phyloP scores from a whole-genome alignment of 2,888 invertebrate genomes.

The Ferrisia virgata region DNA sequence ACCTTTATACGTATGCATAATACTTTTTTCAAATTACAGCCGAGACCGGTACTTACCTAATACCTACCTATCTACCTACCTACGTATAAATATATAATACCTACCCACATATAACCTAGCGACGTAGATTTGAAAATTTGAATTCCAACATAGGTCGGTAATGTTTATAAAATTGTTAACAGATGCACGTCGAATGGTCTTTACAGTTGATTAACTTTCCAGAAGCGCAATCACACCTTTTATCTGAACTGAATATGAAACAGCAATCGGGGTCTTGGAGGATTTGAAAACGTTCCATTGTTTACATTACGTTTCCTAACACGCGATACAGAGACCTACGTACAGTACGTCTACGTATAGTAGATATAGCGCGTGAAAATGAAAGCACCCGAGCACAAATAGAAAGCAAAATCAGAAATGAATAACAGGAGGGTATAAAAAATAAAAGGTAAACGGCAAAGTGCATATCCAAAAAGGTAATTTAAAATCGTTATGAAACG shows the following conservation, averaged over 20 bases:
- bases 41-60: no score
- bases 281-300: not conserved
- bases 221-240: slow-evolving; percentile 2
- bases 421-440: not conserved
- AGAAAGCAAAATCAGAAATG: no score
- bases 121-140: no score
- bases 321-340: not conserved
- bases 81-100: no score
- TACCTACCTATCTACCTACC: no score
- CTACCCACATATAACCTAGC: no score
- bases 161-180: slow-evolving; percentile 11
- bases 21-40: no score
- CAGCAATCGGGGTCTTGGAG: not conserved
- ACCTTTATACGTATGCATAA: no score
- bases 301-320: slow-evolving; percentile 3
- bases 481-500: slow-evolving; percentile 2
- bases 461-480: not conserved
- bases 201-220: slow-evolving; percentile 10
- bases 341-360: not conserved
- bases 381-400: no score
- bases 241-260: not conserved
- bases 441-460: not conserved
- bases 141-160: not conserved
- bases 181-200: not conserved
- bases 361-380: not conserved